Evolutionary conservation across 1,140 invertebrate genomes (phyloP).

Genomic region (Octopus sinensis): DNA sequence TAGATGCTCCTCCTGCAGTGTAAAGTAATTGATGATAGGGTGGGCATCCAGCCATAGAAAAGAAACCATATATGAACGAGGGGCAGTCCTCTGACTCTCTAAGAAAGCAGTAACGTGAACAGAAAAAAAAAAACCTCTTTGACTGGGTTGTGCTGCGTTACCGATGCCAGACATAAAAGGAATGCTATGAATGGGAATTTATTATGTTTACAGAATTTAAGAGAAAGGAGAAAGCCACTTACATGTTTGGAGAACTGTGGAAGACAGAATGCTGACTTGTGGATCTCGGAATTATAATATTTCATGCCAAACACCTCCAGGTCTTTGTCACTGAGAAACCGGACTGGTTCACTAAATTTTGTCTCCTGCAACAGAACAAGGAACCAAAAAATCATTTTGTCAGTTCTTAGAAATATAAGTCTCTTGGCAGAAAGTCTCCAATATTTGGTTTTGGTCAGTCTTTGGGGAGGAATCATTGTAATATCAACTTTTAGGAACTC

Average conservation of each 20-base stretch:
- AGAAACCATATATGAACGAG: too few relatives aligned
- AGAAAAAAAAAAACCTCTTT: not conserved
- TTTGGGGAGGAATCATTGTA: too few relatives aligned
- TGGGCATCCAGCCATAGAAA: too few relatives aligned
- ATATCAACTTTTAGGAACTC: too few relatives aligned
- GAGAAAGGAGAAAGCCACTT: not conserved
- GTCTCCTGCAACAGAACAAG: not conserved
- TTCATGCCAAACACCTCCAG: not conserved
- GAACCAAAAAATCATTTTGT: not conserved
- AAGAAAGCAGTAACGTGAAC: too few relatives aligned
- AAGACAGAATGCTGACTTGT: not conserved
- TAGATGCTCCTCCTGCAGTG: too few relatives aligned
- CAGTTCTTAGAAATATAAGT: too few relatives aligned
- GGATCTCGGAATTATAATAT: not conserved
- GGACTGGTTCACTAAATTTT: not conserved
- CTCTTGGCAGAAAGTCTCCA: too few relatives aligned
- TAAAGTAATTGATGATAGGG: too few relatives aligned
- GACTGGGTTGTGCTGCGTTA: not conserved
- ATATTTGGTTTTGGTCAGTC: too few relatives aligned
- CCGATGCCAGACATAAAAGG: not conserved
- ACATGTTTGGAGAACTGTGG: not conserved
- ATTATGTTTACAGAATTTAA: not conserved
- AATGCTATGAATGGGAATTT: not conserved
- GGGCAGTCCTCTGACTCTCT: too few relatives aligned
- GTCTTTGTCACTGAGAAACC: not conserved